These are phyloP conservation scores for Silvanus unidentatus DNA, from an alignment of 2,888 invertebrate genomes.

Conservation along the genomic window DNA sequence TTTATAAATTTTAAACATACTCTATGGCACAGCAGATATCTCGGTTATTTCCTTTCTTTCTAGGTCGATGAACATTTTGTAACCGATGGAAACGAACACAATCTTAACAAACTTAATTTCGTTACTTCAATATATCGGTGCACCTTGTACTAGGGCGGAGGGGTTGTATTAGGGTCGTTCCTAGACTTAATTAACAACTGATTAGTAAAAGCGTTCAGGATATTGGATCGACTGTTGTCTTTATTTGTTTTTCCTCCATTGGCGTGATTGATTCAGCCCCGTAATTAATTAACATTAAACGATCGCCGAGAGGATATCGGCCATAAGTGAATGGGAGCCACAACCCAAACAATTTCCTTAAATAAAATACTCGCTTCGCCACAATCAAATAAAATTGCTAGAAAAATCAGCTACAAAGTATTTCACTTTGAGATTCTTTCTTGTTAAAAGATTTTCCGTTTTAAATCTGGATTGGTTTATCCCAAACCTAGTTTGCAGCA, in stretches of 20 bases:
- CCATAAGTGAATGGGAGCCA: too few species aligned
- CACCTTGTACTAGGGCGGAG: constrained; percentile 3
- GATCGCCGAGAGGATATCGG: background rate
- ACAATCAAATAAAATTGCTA: too few species aligned
- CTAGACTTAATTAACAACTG: constrained; percentile 33
- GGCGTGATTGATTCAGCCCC: constrained; percentile 22
- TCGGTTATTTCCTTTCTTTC: constrained; percentile 7
- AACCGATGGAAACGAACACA: constrained; percentile 24
- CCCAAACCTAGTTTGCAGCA: background rate
- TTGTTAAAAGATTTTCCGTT: too few species aligned
- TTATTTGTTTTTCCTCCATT: constrained; percentile 24
- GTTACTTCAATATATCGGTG: constrained; percentile 20
- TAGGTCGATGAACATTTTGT: constrained; percentile 26
- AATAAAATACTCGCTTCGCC: too few species aligned
- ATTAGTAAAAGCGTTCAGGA: constrained; percentile 32
- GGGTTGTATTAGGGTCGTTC: too few species aligned
- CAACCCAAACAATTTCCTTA: too few species aligned
- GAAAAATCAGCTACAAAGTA: too few species aligned
- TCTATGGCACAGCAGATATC: too few species aligned
- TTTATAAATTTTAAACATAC: too few species aligned
- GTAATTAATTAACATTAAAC: constrained; percentile 26
- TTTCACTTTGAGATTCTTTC: too few species aligned
- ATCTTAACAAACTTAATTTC: constrained; percentile 31
- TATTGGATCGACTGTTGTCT: constrained; percentile 28
- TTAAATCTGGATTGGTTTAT: too few species aligned